Base-by-base conservation (phyloP, 2,797 vertebrate genomes). In the Clamator glandarius region DNA sequence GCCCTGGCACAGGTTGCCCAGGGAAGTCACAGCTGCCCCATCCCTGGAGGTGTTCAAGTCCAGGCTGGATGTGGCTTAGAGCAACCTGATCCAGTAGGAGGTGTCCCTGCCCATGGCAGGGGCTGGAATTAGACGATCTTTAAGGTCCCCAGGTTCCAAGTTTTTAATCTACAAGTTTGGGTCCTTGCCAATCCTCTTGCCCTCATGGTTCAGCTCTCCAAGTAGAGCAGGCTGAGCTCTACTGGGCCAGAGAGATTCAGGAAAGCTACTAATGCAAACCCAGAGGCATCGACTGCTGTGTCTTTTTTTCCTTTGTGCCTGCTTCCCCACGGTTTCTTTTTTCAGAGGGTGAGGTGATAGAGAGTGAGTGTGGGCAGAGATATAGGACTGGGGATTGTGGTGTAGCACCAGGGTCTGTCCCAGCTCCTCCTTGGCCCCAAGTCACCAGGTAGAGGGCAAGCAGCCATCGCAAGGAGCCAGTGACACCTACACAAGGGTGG, bases 361-460 rank as follows among this genome's bases (percentile, higher is more conserved):
- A 35, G 12, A 48, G 25, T 8, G 39, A 76, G 11, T 11, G 18
- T 29, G 33, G 41, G 29, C 13, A 29, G 12, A 29, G 19, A 15
- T 17, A 18, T 23, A 39, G 33, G 20, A 8, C 4, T 18, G 50
- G 15, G 13, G 44, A 21, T 2, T 12, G 24, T 31, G 8, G 4
- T 15, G 16, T 6, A 36, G 41, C 13, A 33, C 16, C 52, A 46
- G 19, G n/a, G 24, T 46, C 39, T 39, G n/a, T 10, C 20, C 33
- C 2, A 1, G 46, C 20, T 70, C 25, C 28, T 23, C 24, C 4
- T 52, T 3, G 4, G 12, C 39, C n/a, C 19, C 39, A 28, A 1
- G 6, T 24, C 9, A 8, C 2, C 5, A 67, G 39, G 9, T 17
- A 19, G 39, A 5, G 0, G 2, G 41, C 20, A 20, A 11, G 16